These are phyloP conservation scores for Gobio occitaniae DNA, from an alignment of 2,797 vertebrate genomes.

Conservation along the genomic window DNA sequence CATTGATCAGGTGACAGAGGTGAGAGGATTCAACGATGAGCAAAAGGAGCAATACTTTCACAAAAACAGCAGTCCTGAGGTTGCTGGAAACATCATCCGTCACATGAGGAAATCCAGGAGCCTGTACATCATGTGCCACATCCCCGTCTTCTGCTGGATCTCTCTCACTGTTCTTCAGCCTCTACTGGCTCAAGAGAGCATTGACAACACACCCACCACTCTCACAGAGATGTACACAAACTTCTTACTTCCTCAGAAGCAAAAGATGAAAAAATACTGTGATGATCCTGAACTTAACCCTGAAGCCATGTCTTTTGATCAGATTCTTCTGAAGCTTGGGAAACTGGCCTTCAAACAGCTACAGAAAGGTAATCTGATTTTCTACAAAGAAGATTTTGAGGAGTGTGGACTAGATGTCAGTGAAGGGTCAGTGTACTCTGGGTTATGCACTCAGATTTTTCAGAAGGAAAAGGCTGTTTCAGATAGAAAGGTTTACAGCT, in stretches of 20 bases:
- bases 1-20: constrained; percentile 24
- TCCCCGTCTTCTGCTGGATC: background rate
- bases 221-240: constrained; percentile 3
- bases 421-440: background rate
- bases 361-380: background rate
- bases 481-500: background rate
- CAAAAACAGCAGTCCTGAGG: background rate
- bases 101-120: constrained; percentile 24
- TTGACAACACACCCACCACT: background rate
- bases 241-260: background rate
- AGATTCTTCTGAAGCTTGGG: constrained; percentile 5
- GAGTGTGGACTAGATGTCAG: background rate
- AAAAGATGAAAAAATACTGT: background rate
- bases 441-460: constrained; percentile 28
- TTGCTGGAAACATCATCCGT: background rate
- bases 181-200: background rate
- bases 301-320: background rate
- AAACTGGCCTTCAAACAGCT: background rate
- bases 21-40: constrained; percentile 23
- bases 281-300: background rate
- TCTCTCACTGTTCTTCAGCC: constrained; percentile 11
- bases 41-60: constrained; percentile 21
- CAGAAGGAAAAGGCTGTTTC: background rate
- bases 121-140: background rate
- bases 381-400: background rate